Conservation (phyloP, 2,888 invertebrate genomes). For the Trachelus tabidus region DNA sequence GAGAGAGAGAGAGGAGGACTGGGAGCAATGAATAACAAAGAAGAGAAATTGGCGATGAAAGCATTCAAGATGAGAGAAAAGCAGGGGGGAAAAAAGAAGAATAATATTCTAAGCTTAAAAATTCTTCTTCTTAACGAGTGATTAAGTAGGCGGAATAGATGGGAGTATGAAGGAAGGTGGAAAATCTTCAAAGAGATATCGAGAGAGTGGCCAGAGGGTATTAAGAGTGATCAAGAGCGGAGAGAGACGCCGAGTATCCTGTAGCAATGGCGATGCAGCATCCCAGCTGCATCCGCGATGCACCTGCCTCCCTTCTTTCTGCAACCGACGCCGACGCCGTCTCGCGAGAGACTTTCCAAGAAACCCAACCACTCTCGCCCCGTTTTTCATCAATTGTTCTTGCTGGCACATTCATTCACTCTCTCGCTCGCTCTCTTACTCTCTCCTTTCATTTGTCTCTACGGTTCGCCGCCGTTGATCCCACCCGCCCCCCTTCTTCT, state of each 20-base stretch:
- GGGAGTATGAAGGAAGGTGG: background rate
- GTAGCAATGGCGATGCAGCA: constrained; percentile 34
- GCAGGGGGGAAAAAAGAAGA: background rate
- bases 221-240: background rate
- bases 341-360: constrained; percentile 31
- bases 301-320: constrained; percentile 45
- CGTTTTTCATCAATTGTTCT: constrained; percentile 21
- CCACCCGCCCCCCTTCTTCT: constrained; percentile 10
- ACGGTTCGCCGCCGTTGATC: background rate
- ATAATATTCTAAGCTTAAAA: background rate
- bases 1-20: background rate
- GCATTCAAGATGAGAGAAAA: background rate
- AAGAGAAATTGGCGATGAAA: background rate
- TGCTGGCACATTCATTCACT: constrained; percentile 25
- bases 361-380: constrained; percentile 25
- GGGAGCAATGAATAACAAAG: background rate
- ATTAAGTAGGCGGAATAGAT: background rate
- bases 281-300: constrained; percentile 47
- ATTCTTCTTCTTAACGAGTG: background rate
- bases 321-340: constrained; percentile 20
- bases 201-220: background rate
- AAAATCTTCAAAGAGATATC: background rate
- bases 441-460: background rate
- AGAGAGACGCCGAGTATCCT: constrained; percentile 25
- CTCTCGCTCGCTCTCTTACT: constrained; percentile 17